phyloP scores from a whole-genome alignment of 2,113 vertebrate genomes.

The Stercorarius parasiticus region DNA sequence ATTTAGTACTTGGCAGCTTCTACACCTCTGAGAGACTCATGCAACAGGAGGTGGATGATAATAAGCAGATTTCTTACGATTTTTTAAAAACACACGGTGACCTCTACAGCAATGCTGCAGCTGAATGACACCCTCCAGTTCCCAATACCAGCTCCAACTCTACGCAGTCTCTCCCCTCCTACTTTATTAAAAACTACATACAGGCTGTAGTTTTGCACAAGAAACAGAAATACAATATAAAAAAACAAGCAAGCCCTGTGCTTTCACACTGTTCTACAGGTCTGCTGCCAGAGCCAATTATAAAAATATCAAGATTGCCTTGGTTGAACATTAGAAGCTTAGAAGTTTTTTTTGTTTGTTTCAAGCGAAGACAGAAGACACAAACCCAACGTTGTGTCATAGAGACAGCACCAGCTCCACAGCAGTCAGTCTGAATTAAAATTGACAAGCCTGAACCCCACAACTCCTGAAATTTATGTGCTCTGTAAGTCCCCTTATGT shows the following conservation, averaged over 20 bases:
- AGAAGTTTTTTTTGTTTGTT: neutral
- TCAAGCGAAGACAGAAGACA: neutral
- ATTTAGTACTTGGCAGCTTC: neutral
- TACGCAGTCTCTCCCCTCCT: neutral
- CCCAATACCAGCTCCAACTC: neutral
- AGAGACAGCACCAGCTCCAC: neutral
- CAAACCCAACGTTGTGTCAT: neutral
- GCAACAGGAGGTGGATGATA: neutral
- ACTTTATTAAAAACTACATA: neutral
- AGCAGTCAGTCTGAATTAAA: neutral
- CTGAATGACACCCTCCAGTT: neutral
- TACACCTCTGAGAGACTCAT: neutral
- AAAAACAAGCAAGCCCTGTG: neutral
- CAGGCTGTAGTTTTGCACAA: neutral
- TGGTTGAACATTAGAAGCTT: neutral
- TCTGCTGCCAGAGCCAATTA: neutral
- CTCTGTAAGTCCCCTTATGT: neutral
- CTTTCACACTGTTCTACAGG: neutral
- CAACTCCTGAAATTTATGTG: neutral
- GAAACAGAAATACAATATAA: neutral
- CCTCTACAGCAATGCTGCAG: neutral
- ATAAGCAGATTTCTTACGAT: neutral
- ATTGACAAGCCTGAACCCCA: neutral
- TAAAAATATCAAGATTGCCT: neutral
- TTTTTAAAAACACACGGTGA: neutral